phyloP scores from a whole-genome alignment of 2,113 vertebrate genomes.

The Saccopteryx leptura region DNA sequence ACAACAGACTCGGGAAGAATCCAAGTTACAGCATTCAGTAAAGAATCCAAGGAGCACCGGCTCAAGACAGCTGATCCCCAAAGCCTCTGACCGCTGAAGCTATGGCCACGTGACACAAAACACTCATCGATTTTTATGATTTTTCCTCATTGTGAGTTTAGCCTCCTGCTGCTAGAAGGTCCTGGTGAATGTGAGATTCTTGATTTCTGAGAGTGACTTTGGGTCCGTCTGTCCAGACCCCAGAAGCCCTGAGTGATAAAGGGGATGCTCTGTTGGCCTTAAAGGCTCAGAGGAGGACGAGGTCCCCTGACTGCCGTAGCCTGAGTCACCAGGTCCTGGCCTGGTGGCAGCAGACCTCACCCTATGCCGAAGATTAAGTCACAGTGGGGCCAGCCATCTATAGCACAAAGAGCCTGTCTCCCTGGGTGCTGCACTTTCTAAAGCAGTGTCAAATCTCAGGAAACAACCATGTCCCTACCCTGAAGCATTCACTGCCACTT shows the following conservation, averaged over 20 bases:
- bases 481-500: rapidly evolving
- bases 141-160: rapidly evolving
- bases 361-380: rapidly evolving
- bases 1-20: too few species aligned
- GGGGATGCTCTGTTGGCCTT: rapidly evolving
- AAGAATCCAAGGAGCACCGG: too few species aligned
- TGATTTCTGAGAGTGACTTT: rapidly evolving
- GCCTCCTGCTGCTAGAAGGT: background rate
- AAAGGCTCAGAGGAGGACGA: background rate
- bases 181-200: rapidly evolving
- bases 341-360: background rate
- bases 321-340: background rate
- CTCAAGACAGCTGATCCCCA: too few species aligned
- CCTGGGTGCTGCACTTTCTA: background rate
- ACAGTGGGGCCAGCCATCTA: too few species aligned
- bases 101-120: too few species aligned
- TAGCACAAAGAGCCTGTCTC: background rate
- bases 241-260: rapidly evolving
- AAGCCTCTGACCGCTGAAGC: too few species aligned
- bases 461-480: rapidly evolving
- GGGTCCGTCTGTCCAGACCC: background rate
- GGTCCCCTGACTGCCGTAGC: background rate
- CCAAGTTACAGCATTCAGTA: too few species aligned
- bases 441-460: background rate
- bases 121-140: rapidly evolving